phyloP scores from a whole-genome alignment of 64 coral and sea anemone genomes.

The Stichodactyla helianthus region DNA sequence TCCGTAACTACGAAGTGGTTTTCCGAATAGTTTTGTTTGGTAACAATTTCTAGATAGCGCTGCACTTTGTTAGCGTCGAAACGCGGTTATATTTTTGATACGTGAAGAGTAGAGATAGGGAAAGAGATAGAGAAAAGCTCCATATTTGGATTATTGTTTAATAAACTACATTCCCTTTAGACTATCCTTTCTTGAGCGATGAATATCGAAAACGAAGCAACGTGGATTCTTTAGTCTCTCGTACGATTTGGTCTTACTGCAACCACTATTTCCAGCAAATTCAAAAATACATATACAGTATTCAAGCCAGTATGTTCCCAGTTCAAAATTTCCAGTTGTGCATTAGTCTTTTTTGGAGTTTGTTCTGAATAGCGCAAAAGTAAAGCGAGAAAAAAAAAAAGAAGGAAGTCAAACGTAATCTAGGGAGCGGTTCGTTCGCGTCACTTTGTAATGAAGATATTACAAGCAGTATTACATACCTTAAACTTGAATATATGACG shows the following conservation, averaged over 20 bases:
- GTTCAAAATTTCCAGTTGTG: neutral
- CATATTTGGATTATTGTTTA: neutral
- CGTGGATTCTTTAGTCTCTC: neutral
- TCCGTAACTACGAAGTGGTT: too few species aligned
- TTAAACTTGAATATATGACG: too few species aligned
- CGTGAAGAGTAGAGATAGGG: neutral
- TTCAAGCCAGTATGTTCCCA: too few species aligned
- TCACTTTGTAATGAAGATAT: neutral
- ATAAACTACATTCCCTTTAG: neutral
- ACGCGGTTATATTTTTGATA: neutral
- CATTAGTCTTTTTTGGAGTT: neutral
- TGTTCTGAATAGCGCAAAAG: neutral
- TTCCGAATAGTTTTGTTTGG: too few species aligned
- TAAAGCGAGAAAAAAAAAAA: neutral
- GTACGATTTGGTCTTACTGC: neutral
- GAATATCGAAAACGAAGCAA: neutral
- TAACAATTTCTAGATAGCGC: too few species aligned
- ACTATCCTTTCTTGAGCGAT: neutral
- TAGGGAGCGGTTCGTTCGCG: neutral
- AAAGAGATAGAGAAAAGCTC: neutral
- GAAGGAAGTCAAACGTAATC: neutral
- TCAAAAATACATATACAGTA: too few species aligned
- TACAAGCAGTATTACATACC: neutral
- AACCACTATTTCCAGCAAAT: too few species aligned
- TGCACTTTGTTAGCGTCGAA: too few species aligned